Evolutionary conservation across 2,888 invertebrate genomes (phyloP), one percentile per base, ranked within the genome.

Genomic region (Caenorhabditis wallacei): DNA sequence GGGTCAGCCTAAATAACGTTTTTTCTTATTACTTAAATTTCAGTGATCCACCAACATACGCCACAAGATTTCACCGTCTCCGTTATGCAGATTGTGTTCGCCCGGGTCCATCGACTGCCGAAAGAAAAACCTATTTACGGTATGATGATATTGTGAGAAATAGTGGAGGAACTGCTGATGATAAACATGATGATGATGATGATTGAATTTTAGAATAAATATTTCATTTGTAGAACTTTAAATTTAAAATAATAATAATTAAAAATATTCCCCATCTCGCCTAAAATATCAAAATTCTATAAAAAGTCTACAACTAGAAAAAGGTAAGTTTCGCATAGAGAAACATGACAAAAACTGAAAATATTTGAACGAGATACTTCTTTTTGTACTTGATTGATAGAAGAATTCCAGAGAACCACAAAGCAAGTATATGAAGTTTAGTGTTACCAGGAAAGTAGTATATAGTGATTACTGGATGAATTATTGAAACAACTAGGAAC

Each of bases 1-100:
- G n/a, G n/a, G n/a, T n/a, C n/a, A n/a, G n/a, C n/a, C n/a, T n/a
- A n/a, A n/a, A n/a, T n/a, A n/a, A n/a, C n/a, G n/a, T n/a, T n/a
- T n/a, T n/a, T n/a, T n/a, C n/a, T n/a, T n/a, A n/a, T n/a, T n/a
- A n/a, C n/a, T n/a, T n/a, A n/a, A n/a, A n/a, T n/a, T 82, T 63
- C 76, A 88, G 87, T 71, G 88, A 89, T 68, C 89, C 89, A 7
- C 89, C 89, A 5, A 88, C 89, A 2, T 89, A 89, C 54, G 88
- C 89, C 18, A 82, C 82, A 2, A 64, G 79, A 48, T 87, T 89
- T 54, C 84, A 85, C 46, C 82, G 85, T 26, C 82, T 87, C 18
- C 71, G 74, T 5, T 89, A 82, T 46, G 84, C 86, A 0, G 85
- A 87, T 71, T 89, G 89, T 57, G 85, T 88, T 26, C 76, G 69